Evolutionary conservation across 2,797 vertebrate species (phyloP), one percentile per base, ranked within the genome.

Genomic region (Argya squamiceps): DNA sequence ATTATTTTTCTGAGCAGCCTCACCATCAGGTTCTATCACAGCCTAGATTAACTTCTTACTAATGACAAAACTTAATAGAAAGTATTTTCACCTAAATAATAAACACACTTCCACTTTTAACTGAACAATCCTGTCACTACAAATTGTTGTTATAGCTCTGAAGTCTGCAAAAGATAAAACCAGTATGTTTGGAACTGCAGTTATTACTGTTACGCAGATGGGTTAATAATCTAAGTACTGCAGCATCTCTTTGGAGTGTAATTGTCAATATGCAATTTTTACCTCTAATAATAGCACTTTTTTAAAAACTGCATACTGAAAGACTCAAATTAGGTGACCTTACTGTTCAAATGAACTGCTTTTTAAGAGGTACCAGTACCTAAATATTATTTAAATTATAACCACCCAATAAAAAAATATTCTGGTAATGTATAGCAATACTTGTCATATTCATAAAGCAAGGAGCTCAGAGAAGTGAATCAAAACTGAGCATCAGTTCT

Each of bases 1-100:
- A 93, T 93, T 96, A 92, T 69, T 89, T 93, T 79, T 82, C 78
- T 76, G 89, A 94, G 82, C 52, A 64, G 69, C 65, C 29, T 84
- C 86, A 71, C 64, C 75, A 92, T 77, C 71, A 90, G 81, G 62
- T 88, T 80, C 92, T 88, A 59, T 69, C 75, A 55, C 1, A 83
- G 84, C 64, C 62, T 44, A 74, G 27, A 82, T 84, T 85, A 71
- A 78, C 58, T 93, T 39, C 86, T 88, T 59, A 83, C 46, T 36
- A 73, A 92, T 47, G 71, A 30, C 23, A 91, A 93, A 92, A 77
- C 85, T 49, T 46, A 90, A 85, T 52, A 52, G 30, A 34, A 71
- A 71, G 9, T 34, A 78, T 87, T 93, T 90, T 87, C 44, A 76
- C 36, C 32, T 37, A 82, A 67, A 64, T 60, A 77, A 79, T 46